Evolutionary conservation across 2,888 invertebrate genomes (phyloP).

Genomic region (Hololepta plana): DNA sequence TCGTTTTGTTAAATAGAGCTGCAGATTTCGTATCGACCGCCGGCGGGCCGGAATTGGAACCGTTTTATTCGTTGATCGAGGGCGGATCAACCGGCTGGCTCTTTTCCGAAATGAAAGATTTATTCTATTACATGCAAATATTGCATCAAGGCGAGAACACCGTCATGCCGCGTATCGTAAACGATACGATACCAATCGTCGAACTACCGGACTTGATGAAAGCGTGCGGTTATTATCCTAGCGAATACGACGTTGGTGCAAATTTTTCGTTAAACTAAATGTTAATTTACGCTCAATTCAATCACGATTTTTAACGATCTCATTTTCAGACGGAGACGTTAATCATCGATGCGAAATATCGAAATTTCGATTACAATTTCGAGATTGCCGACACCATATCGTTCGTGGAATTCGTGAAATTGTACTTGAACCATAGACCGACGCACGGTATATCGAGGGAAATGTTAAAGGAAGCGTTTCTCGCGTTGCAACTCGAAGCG

Average conservation of each 20-base stretch:
- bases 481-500: slow-evolving; percentile 24
- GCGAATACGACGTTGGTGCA: slow-evolving; percentile 53
- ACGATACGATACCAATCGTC: slow-evolving; percentile 39
- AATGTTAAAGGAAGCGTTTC: slow-evolving; percentile 31
- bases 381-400: slow-evolving; percentile 34
- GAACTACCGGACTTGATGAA: slow-evolving; percentile 58
- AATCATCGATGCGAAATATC: slow-evolving; percentile 35
- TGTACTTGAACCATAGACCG: slow-evolving; percentile 49
- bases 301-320: not conserved
- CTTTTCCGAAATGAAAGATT: slow-evolving; percentile 50
- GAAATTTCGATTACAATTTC: slow-evolving; percentile 30
- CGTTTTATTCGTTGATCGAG: slow-evolving; percentile 53
- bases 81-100: slow-evolving; percentile 53
- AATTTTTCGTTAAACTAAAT: slow-evolving; percentile 1
- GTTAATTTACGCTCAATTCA: too few relatives aligned
- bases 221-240: slow-evolving; percentile 56
- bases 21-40: slow-evolving; percentile 30
- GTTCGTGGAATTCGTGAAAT: slow-evolving; percentile 45
- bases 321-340: slow-evolving; percentile 37
- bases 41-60: slow-evolving; percentile 40
- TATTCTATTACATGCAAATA: slow-evolving; percentile 63
- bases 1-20: too few relatives aligned
- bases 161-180: slow-evolving; percentile 38
- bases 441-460: slow-evolving; percentile 32
- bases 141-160: slow-evolving; percentile 51